Percentiles rank a stretch among this genome's conserved stretches.
These are phyloP conservation scores for Stichodactyla helianthus DNA, from an alignment of 64 coral and sea anemone genomes.

Conservation along the genomic window DNA sequence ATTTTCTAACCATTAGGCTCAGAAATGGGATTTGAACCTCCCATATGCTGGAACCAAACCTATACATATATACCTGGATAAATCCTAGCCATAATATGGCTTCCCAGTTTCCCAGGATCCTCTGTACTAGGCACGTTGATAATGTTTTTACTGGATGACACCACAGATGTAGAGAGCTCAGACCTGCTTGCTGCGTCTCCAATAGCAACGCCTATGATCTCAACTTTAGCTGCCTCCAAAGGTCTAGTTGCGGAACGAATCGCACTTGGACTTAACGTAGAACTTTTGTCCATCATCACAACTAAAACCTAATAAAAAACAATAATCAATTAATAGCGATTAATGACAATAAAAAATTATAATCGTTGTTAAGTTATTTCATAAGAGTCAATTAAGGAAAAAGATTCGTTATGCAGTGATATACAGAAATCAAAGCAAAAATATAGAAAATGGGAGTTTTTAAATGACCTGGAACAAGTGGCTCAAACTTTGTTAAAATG, in stretches of 20 bases:
- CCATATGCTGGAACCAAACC: background rate
- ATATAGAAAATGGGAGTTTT: no score
- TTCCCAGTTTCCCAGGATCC: slow-evolving; percentile 31
- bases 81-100: slow-evolving; percentile 37
- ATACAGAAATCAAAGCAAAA: no score
- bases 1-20: no score
- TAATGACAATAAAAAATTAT: background rate
- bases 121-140: slow-evolving; percentile 23
- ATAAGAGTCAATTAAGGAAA: no score
- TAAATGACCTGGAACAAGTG: no score
- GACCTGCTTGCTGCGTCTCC: background rate
- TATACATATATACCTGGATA: slow-evolving; percentile 22
- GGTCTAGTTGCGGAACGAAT: background rate
- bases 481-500: no score
- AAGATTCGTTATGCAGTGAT: no score
- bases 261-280: background rate
- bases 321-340: background rate
- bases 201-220: slow-evolving; percentile 16
- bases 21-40: no score
- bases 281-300: slow-evolving; percentile 5
- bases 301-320: background rate
- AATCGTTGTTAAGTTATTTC: background rate
- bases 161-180: background rate
- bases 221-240: background rate
- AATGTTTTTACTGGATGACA: background rate